These are phyloP conservation scores for Urocynchramus pylzowi DNA, from an alignment of 2,113 vertebrate species.

Conservation along the genomic window DNA sequence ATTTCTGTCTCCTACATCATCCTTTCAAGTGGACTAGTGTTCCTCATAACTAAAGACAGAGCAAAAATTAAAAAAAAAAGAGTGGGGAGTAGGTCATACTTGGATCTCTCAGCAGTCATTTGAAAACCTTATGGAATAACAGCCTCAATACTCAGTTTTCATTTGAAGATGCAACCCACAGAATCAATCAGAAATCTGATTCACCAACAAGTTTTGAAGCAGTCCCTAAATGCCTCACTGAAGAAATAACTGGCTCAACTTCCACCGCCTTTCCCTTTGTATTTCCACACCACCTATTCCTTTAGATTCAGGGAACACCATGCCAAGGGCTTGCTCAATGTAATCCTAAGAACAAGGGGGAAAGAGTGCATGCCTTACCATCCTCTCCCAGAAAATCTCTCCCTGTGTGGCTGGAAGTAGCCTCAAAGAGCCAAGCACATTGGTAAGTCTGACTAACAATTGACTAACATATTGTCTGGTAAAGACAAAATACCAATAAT, in stretches of 20 bases:
- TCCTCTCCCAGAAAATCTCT: background rate
- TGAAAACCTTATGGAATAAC: background rate
- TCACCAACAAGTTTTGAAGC: background rate
- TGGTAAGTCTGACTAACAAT: background rate
- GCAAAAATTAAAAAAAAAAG: background rate
- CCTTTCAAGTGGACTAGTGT: background rate
- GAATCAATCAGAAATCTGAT: background rate
- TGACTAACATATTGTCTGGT: background rate
- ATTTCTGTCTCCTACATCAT: background rate
- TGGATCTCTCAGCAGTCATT: background rate
- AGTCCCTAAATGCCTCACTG: background rate
- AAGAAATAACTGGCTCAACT: background rate
- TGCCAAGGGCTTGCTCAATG: background rate
- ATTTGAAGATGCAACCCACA: background rate
- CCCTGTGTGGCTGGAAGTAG: background rate
- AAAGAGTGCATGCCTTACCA: fast-evolving
- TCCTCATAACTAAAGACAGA: background rate
- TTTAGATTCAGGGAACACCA: background rate
- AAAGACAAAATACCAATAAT: background rate
- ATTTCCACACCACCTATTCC: background rate
- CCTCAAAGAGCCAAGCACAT: background rate
- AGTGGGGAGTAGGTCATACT: background rate
- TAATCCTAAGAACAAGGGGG: background rate
- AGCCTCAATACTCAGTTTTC: background rate
- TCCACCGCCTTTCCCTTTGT: background rate